These are phyloP conservation scores for Hippocampus guttulatus DNA, from an alignment of 2,113 vertebrate species.

Conservation along the genomic window DNA sequence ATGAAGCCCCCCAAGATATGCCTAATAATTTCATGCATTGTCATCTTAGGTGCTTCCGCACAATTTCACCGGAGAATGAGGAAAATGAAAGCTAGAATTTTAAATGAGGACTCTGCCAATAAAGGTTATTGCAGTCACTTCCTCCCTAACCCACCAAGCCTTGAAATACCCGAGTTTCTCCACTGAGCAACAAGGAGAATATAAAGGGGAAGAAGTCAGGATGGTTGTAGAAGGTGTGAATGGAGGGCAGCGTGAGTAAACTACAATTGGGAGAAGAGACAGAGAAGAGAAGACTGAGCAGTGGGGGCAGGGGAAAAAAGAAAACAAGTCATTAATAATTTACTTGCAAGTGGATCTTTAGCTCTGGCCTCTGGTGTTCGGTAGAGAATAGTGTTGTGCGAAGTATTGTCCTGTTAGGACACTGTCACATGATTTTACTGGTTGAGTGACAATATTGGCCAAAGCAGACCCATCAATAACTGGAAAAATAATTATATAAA, in stretches of 20 bases:
- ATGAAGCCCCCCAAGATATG: no score
- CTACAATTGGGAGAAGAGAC: constrained; percentile 29
- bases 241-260: constrained; percentile 32
- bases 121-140: neutral
- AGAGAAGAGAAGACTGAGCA: constrained; percentile 17
- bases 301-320: constrained; percentile 22
- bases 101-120: neutral
- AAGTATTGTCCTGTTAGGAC: constrained; percentile 16
- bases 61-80: neutral
- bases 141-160: neutral
- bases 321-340: constrained; percentile 63
- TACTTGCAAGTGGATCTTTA: constrained; percentile 56
- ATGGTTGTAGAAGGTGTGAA: constrained; percentile 14
- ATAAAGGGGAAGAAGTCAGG: neutral
- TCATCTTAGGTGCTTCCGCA: neutral
- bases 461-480: neutral
- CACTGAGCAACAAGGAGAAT: neutral
- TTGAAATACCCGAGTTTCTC: neutral
- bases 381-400: constrained; percentile 19
- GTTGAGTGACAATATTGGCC: neutral
- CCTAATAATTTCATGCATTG: no score
- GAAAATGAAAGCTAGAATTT: neutral
- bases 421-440: constrained; percentile 14
- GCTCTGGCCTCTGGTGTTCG: constrained; percentile 38
- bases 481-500: no score